Conservation (phyloP, 2,888 invertebrate species). For the Spatulosminthurus flaviceps region DNA sequence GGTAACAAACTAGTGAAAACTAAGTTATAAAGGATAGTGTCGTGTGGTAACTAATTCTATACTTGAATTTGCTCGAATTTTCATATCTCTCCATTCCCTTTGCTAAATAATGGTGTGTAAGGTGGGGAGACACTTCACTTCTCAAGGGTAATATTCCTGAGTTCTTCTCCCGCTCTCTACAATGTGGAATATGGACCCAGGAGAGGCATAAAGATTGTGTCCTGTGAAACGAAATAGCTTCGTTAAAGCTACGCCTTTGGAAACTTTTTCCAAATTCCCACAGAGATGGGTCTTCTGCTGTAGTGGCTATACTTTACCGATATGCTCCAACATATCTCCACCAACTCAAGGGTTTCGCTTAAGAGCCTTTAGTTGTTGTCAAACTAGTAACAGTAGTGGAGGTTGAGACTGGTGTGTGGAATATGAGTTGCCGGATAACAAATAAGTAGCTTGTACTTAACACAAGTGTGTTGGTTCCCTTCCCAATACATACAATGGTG, state of each 20-base stretch:
- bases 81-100: slow-evolving; percentile 21
- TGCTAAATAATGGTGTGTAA: slow-evolving; percentile 28
- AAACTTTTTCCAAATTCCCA: slow-evolving; percentile 56
- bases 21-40: not conserved
- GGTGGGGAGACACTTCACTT: not conserved
- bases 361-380: slow-evolving; percentile 9
- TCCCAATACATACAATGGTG: not conserved
- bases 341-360: not conserved
- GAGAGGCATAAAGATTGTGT: slow-evolving; percentile 60
- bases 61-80: not conserved
- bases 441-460: not conserved
- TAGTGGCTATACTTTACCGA: not conserved
- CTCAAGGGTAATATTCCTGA: slow-evolving; percentile 32
- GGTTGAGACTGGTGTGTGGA: not conserved
- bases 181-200: slow-evolving; percentile 51
- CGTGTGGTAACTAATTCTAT: not conserved
- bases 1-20: not conserved
- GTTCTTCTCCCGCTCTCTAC: slow-evolving; percentile 7
- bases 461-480: not conserved
- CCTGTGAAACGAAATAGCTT: slow-evolving; percentile 60
- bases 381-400: no score
- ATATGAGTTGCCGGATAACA: not conserved
- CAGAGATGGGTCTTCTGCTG: slow-evolving; percentile 22
- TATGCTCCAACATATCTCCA: not conserved
- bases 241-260: slow-evolving; percentile 55